Percentiles rank a stretch among this genome's conserved stretches.
Conservation (phyloP, 2,888 invertebrate species). For the Chymomyza fuscimana region DNA sequence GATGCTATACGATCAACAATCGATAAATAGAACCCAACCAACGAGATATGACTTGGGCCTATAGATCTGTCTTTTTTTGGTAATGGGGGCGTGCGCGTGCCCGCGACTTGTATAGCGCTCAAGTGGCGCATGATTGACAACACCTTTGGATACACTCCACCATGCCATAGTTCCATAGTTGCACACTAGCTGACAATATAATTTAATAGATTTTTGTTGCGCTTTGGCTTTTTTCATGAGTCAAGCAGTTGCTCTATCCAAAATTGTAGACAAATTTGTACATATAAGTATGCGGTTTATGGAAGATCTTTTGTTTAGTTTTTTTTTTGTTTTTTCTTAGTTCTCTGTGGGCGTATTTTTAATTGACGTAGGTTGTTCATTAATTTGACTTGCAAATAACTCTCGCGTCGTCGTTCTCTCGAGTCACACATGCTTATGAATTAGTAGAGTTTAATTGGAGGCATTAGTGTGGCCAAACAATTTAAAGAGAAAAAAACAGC, state of each 20-base stretch:
- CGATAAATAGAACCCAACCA: constrained; percentile 25
- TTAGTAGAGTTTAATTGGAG: background rate
- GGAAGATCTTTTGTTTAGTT: background rate
- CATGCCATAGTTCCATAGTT: background rate
- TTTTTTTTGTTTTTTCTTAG: background rate
- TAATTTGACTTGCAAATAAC: constrained; percentile 35
- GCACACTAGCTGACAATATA: background rate
- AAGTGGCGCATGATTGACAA: constrained; percentile 32
- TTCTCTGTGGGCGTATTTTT: constrained; percentile 48
- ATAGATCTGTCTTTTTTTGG: background rate
- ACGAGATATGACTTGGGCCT: too few relatives aligned
- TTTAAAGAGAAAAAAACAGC: background rate
- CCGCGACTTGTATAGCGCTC: background rate
- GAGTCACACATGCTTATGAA: background rate
- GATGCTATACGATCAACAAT: constrained; percentile 30
- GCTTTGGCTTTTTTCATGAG: background rate
- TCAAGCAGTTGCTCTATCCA: background rate
- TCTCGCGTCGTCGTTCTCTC: background rate
- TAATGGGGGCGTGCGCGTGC: constrained; percentile 7
- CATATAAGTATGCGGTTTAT: background rate
- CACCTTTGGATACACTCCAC: background rate
- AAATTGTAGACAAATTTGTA: background rate
- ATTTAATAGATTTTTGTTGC: background rate
- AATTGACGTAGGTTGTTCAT: constrained; percentile 57
- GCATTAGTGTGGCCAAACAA: background rate